Percentiles rank a stretch among this genome's conserved stretches.
These are phyloP conservation scores for Cirrhinus molitorella DNA, from an alignment of 2,797 vertebrate genomes.

Conservation along the genomic window DNA sequence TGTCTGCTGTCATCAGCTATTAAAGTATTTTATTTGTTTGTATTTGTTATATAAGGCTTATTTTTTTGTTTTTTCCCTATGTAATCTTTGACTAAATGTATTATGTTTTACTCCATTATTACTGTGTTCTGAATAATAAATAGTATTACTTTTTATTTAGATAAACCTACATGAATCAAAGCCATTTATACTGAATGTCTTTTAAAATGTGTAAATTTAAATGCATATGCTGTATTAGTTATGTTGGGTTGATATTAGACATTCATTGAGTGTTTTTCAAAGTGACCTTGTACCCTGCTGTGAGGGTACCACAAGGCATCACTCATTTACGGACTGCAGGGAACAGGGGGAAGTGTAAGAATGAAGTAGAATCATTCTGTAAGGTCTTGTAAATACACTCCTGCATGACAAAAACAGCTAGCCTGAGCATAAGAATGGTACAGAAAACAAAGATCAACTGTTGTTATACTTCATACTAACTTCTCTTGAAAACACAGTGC, in stretches of 20 bases:
- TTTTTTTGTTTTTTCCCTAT: slow-evolving; percentile 72
- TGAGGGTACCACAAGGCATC: not conserved
- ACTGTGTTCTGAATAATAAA: not conserved
- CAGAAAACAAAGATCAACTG: not conserved
- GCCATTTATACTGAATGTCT: not conserved
- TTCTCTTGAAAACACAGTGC: not conserved
- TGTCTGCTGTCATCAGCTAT: slow-evolving; percentile 45
- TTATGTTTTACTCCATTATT: not conserved
- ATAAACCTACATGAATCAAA: not conserved
- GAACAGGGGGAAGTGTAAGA: not conserved
- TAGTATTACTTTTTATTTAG: not conserved
- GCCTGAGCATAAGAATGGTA: not conserved
- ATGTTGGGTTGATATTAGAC: not conserved
- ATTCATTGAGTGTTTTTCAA: not conserved
- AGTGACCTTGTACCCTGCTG: not conserved
- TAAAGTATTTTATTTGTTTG: slow-evolving; percentile 48
- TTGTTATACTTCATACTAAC: not conserved
- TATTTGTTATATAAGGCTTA: slow-evolving; percentile 34
- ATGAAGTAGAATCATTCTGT: not conserved
- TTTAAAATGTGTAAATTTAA: not conserved
- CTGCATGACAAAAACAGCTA: not conserved
- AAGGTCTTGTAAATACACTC: not conserved
- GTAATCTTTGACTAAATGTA: slow-evolving; percentile 58
- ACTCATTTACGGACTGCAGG: not conserved
- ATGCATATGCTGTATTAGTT: not conserved